Evolutionary conservation across 2,888 invertebrate species (phyloP), one percentile per base, ranked within the genome.

Genomic region (Phoenoteleia sp.): DNA sequence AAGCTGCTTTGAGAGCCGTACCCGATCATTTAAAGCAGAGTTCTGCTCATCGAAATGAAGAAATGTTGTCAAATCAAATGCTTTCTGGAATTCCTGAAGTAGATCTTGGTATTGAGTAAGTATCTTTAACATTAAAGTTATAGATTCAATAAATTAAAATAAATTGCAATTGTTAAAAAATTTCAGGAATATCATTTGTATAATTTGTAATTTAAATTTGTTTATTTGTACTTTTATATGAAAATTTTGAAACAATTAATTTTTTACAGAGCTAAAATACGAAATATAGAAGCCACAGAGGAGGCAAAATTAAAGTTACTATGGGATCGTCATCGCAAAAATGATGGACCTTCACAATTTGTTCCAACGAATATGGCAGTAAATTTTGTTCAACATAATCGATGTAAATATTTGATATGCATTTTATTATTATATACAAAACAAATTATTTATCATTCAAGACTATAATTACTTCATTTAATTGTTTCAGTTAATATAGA

Each of bases 61-160:
- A 99, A 94, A 99, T 99, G 98, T 96, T 99, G 90, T 99, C 99
- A 2, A 99, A 99, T 95, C 99, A 99, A 95, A 99, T 99, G 99
- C 95, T 99, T 3, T 99, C 98, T 92, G 99, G 99, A 39, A 99
- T 99, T 87, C 99, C 99, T 0, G 99, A 99, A 95, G 98, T 99
- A 0, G 99, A 99, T 94, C 95, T 99, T 67, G 99, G 99, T n/a
- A 99, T 99, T 89, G 99, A 99, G 96, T 96, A 92, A 94, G 95
- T 36, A 45, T 77, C n/a, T n/a, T n/a, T n/a, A n/a, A n/a, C n/a
- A n/a, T n/a, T n/a, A n/a, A n/a, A n/a, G n/a, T n/a, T n/a, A n/a
- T n/a, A n/a, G n/a, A n/a, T n/a, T n/a, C n/a, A n/a, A n/a, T n/a
- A n/a, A 23, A 42, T 25, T 58, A 47, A 47, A 47, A 47, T 19